Evolutionary conservation across 2,888 invertebrate genomes (phyloP).

Genomic region (Eupeodes latifasciatus): DNA sequence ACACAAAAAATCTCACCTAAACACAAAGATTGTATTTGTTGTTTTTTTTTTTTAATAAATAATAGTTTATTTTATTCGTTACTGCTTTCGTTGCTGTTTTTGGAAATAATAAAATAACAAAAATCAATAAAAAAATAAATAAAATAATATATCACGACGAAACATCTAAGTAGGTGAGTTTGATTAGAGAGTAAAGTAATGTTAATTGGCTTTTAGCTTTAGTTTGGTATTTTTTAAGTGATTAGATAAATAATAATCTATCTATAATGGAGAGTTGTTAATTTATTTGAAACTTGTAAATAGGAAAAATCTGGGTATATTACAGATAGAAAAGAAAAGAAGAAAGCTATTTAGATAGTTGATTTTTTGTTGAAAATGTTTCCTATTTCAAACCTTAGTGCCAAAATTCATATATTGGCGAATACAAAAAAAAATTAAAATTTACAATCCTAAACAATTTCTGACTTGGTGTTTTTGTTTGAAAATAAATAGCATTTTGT

Average conservation of each 20-base stretch:
- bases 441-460: too few relatives aligned
- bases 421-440: too few relatives aligned
- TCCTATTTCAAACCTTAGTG: too few relatives aligned
- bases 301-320: background rate
- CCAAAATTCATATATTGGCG: too few relatives aligned
- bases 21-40: background rate
- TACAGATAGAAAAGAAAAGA: background rate
- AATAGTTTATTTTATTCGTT: conserved; percentile 20
- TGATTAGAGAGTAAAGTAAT: conserved; percentile 63
- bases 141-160: conserved; percentile 63
- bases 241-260: conserved; percentile 30
- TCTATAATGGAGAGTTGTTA: conserved; percentile 9
- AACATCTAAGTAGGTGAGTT: conserved; percentile 73
- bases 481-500: too few relatives aligned
- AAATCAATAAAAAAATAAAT: background rate
- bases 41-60: conserved; percentile 23
- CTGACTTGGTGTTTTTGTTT: too few relatives aligned
- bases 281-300: conserved; percentile 31
- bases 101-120: conserved; percentile 18
- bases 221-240: background rate
- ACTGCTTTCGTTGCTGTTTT: background rate
- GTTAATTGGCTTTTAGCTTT: conserved; percentile 30
- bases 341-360: background rate
- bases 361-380: too few relatives aligned
- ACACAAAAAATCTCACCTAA: conserved; percentile 14